Evolutionary conservation across 2,113 vertebrate species (phyloP).

Genomic region (Fregata magnificens): DNA sequence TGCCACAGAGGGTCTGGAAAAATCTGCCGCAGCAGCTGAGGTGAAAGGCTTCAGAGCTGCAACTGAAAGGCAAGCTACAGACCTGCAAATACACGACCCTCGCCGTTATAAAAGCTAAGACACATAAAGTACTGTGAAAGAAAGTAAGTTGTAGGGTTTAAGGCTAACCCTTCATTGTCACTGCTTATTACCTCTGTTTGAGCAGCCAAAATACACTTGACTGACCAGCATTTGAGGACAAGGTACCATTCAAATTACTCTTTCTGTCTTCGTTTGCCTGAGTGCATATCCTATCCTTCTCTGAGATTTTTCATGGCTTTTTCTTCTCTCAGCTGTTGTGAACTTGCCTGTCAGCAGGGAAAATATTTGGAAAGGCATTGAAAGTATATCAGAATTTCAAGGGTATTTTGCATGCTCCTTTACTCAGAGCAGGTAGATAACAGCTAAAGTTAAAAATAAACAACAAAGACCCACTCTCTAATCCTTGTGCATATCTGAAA

Average conservation of each 20-base stretch:
- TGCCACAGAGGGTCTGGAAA: neutral
- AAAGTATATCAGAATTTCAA: neutral
- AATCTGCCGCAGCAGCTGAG: neutral
- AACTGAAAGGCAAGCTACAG: neutral
- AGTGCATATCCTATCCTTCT: neutral
- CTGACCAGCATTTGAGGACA: neutral
- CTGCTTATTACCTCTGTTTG: neutral
- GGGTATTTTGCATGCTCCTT: slow-evolving; percentile 3
- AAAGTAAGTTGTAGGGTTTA: neutral
- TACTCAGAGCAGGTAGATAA: slow-evolving; percentile 5
- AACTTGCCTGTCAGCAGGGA: neutral
- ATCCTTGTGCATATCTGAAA: slow-evolving; percentile 7
- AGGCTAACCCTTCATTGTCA: neutral
- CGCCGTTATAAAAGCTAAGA: neutral
- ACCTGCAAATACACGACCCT: neutral
- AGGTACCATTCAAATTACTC: neutral
- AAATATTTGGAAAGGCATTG: neutral
- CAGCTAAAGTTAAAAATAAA: slow-evolving; percentile 43
- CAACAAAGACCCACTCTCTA: neutral
- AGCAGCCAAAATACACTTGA: neutral
- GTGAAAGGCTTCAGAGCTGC: neutral
- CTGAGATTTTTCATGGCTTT: neutral
- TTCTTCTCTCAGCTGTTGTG: neutral
- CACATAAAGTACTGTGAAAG: neutral
- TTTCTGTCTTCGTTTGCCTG: neutral